A percentile compares a stretch with the other conserved stretches of the same genome.
Conservation (phyloP, 2,888 invertebrate species). For the Thereva unica region DNA sequence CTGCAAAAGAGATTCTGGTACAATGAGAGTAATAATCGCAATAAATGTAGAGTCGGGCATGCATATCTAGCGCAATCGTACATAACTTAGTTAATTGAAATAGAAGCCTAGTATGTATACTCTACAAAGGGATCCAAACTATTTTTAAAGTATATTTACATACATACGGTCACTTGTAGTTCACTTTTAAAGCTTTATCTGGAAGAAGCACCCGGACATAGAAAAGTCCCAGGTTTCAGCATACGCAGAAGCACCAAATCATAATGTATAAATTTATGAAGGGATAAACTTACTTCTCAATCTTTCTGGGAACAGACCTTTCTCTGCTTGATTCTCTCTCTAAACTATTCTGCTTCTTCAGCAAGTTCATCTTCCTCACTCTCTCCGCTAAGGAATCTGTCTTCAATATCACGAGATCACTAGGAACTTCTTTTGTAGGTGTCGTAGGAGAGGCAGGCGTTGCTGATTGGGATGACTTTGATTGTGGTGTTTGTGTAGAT, state of each 20-base stretch:
- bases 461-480: neutral
- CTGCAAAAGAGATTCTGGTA: too few relatives aligned
- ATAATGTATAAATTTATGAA: too few relatives aligned
- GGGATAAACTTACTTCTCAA: constrained; percentile 50
- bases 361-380: constrained; percentile 67
- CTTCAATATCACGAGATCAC: constrained; percentile 66
- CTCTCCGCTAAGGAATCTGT: constrained; percentile 72
- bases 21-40: too few relatives aligned
- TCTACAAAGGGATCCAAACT: too few relatives aligned
- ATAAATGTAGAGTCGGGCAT: too few relatives aligned
- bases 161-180: too few relatives aligned
- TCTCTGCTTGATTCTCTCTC: constrained; percentile 50
- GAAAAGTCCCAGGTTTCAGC: too few relatives aligned
- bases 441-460: constrained; percentile 49
- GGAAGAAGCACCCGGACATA: neutral
- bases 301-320: constrained; percentile 51
- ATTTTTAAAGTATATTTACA: too few relatives aligned
- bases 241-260: too few relatives aligned
- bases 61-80: too few relatives aligned
- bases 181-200: neutral
- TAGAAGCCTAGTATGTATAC: too few relatives aligned
- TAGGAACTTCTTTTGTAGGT: constrained; percentile 54
- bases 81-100: too few relatives aligned
- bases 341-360: constrained; percentile 58
- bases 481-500: constrained; percentile 39